Evolutionary conservation across 2,113 vertebrate genomes (phyloP).

Genomic region (Aegypius monachus): DNA sequence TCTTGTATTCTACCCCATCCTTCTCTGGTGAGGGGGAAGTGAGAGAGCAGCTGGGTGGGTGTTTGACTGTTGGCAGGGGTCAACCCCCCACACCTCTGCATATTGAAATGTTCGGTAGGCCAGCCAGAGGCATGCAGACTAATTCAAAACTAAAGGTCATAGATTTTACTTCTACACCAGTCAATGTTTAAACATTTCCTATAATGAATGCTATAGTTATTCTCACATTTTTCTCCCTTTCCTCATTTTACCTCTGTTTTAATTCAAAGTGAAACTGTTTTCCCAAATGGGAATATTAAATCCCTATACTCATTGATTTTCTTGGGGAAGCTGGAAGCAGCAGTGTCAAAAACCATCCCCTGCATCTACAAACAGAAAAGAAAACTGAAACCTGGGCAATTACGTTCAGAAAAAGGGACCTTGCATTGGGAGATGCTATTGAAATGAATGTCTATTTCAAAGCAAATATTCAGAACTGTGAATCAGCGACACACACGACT

Average conservation of each 20-base stretch:
- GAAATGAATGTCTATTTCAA: background rate
- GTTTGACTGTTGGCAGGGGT: background rate
- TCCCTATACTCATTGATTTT: background rate
- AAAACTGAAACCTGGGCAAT: background rate
- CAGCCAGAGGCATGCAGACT: background rate
- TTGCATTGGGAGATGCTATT: background rate
- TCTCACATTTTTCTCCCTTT: background rate
- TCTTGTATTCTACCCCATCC: background rate
- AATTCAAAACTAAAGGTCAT: background rate
- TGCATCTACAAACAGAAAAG: background rate
- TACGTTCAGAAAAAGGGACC: background rate
- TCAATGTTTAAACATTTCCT: background rate
- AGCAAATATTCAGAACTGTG: background rate
- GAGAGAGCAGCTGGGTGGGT: background rate
- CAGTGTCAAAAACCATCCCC: background rate
- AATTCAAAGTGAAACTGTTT: background rate
- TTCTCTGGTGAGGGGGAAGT: background rate
- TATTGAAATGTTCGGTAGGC: background rate
- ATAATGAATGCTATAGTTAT: background rate
- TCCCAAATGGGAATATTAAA: background rate
- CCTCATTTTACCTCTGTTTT: background rate
- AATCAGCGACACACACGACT: accelerated
- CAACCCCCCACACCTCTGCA: accelerated
- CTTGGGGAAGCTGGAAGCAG: background rate
- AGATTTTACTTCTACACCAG: background rate